Conservation (phyloP, 2,113 vertebrate genomes). For the Aplodontia rufa region DNA sequence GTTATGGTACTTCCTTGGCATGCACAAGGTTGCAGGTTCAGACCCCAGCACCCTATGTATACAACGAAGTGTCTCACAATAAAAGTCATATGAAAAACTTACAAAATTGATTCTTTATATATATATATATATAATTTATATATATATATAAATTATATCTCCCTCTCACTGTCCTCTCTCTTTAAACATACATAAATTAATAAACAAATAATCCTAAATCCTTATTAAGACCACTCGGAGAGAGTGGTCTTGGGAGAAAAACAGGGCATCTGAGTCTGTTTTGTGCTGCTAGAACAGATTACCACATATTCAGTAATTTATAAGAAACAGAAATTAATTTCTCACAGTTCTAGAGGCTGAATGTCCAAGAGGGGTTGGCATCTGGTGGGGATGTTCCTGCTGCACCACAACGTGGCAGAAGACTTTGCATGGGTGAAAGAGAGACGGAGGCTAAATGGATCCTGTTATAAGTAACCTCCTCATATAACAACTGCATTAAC, state of each 20-base stretch:
- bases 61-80: no score
- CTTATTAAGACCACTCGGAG: neutral
- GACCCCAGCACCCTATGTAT: no score
- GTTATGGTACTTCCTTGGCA: no score
- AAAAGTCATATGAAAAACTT: no score
- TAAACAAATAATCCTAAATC: neutral
- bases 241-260: neutral
- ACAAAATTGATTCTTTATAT: no score
- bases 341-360: neutral
- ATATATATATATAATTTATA: no score
- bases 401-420: neutral
- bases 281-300: neutral
- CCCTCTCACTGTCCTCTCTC: no score
- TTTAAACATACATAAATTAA: no score
- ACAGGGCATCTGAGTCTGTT: neutral
- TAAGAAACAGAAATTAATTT: neutral
- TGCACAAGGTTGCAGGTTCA: no score
- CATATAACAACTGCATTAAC: neutral
- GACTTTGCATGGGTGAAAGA: neutral
- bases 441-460: no score
- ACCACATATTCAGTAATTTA: neutral
- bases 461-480: neutral
- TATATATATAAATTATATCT: no score
- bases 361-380: no score
- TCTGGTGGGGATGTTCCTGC: fast-evolving